Percentiles rank a stretch among this genome's conserved stretches.
Evolutionary conservation across 2,797 vertebrate species (phyloP).

Genomic region (Takifugu rubripes): DNA sequence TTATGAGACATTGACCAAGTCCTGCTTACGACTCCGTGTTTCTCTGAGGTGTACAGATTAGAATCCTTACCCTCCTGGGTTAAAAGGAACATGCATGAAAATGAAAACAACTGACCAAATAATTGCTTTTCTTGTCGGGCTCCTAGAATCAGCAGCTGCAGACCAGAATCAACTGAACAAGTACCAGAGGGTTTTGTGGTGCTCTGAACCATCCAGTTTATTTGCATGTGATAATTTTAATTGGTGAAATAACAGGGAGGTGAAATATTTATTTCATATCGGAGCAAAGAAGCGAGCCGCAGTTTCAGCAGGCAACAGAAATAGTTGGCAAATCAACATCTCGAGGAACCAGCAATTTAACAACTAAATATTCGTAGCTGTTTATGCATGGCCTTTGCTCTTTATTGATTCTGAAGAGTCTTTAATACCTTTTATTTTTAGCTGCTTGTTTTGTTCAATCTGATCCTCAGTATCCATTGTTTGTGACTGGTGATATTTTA

Average conservation of each 20-base stretch:
- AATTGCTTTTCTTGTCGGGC: not conserved
- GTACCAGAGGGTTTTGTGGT: no score
- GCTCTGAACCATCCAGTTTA: not conserved
- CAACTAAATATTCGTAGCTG: slow-evolving; percentile 38
- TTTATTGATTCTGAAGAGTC: slow-evolving; percentile 45
- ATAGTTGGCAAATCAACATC: slow-evolving; percentile 21
- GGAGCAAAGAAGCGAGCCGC: slow-evolving; percentile 14
- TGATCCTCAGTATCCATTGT: slow-evolving; percentile 60
- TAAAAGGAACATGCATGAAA: no score
- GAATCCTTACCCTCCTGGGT: not conserved
- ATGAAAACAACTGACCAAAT: not conserved
- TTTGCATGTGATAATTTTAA: not conserved
- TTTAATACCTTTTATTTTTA: slow-evolving; percentile 43
- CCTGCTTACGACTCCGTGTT: slow-evolving; percentile 43
- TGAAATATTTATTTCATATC: slow-evolving; percentile 33
- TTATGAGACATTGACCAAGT: slow-evolving; percentile 46
- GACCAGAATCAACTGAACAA: slow-evolving; percentile 15
- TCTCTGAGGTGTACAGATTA: slow-evolving; percentile 12
- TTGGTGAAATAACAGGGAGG: slow-evolving; percentile 42
- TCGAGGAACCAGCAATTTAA: slow-evolving; percentile 52
- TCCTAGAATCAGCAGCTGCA: slow-evolving; percentile 5
- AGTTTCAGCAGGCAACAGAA: slow-evolving; percentile 15
- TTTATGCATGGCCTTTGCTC: slow-evolving; percentile 60
- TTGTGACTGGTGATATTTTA: slow-evolving; percentile 68
- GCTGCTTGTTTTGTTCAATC: slow-evolving; percentile 50